Conservation (phyloP, 2,888 invertebrate species). For the Caradrina kadenii region DNA sequence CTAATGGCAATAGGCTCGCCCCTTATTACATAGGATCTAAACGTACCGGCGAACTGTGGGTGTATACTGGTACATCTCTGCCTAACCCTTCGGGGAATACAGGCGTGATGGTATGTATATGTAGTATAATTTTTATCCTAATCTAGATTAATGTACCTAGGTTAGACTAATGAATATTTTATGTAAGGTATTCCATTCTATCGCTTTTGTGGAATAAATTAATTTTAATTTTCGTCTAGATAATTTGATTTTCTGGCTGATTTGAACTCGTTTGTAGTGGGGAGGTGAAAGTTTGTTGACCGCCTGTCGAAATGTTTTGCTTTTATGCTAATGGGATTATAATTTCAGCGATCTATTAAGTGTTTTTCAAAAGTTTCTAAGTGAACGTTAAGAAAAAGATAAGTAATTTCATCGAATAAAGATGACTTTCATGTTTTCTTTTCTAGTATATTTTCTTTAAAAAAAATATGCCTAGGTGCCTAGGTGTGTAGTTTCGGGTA, state of each 20-base stretch:
- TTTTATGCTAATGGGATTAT: conserved; percentile 31
- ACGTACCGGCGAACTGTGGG: too few species aligned
- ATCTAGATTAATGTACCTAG: background rate
- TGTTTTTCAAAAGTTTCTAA: conserved; percentile 22
- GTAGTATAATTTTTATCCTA: too few species aligned
- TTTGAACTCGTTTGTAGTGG: conserved; percentile 34
- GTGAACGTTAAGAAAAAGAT: conserved; percentile 27
- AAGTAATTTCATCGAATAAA: background rate
- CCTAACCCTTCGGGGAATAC: too few species aligned
- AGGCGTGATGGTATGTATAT: too few species aligned
- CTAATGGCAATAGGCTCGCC: too few species aligned
- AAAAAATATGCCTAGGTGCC: too few species aligned
- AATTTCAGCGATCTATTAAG: conserved; percentile 31
- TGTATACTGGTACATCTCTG: too few species aligned
- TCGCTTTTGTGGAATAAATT: conserved; percentile 8
- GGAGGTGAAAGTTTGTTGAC: conserved; percentile 33
- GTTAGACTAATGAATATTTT: conserved; percentile 16
- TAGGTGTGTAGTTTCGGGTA: too few species aligned
- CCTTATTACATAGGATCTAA: too few species aligned
- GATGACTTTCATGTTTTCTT: background rate
- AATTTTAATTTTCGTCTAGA: conserved; percentile 23
- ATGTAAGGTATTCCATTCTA: conserved; percentile 1
- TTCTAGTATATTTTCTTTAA: too few species aligned
- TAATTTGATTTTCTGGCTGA: conserved; percentile 47
- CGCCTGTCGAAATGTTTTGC: conserved; percentile 39